Evolutionary conservation across 2,113 vertebrate species (phyloP).

Genomic region (Syrrhaptes paradoxus): DNA sequence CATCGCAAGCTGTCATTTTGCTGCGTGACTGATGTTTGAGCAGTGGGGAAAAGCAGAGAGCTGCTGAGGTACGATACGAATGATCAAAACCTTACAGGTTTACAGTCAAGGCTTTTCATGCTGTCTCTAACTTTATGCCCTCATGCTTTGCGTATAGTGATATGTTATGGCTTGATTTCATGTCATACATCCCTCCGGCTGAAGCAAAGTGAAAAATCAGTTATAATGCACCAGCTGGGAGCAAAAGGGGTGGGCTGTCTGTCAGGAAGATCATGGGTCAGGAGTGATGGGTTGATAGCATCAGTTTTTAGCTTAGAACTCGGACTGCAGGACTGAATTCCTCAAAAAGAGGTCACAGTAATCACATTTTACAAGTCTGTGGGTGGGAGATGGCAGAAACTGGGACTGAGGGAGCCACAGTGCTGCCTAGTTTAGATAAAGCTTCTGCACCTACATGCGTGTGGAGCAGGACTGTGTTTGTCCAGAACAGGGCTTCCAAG

Average conservation of each 20-base stretch:
- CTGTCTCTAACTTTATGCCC: not conserved
- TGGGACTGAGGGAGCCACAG: not conserved
- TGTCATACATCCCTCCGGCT: not conserved
- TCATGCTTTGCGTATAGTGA: not conserved
- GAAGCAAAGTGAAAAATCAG: not conserved
- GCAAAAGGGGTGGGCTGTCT: not conserved
- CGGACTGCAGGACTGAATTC: not conserved
- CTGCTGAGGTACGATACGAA: not conserved
- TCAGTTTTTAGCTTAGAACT: not conserved
- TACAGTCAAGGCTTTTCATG: not conserved
- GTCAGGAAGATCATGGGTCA: not conserved
- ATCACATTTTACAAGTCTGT: not conserved
- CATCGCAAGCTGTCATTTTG: fast-evolving
- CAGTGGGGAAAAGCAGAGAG: not conserved
- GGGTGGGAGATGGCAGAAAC: not conserved
- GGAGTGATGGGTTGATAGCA: not conserved
- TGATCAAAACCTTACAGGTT: not conserved
- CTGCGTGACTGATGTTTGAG: not conserved
- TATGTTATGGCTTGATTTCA: not conserved
- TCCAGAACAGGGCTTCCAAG: not conserved
- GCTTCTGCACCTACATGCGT: not conserved
- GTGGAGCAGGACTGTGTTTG: too few relatives aligned
- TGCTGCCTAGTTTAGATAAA: not conserved
- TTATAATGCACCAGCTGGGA: not conserved
- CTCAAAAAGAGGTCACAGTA: not conserved